These are phyloP conservation scores for Latheticus oryzae DNA, from an alignment of 2,888 invertebrate species.

Conservation along the genomic window DNA sequence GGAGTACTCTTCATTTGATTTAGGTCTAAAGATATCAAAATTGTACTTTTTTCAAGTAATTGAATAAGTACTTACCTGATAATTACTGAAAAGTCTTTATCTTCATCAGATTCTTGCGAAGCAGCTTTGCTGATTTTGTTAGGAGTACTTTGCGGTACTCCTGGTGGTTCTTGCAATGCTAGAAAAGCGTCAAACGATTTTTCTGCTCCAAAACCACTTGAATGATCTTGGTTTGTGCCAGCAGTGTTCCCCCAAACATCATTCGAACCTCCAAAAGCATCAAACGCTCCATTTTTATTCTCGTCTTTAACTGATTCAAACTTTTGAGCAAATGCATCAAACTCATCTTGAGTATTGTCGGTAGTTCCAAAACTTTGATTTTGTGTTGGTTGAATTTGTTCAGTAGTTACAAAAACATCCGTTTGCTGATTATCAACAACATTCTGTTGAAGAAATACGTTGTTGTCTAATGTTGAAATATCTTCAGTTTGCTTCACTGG, in stretches of 20 bases:
- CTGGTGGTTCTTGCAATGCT: constrained; percentile 80
- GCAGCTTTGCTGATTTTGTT: constrained; percentile 71
- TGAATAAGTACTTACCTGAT: constrained; percentile 79
- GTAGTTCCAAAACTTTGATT: too few relatives aligned
- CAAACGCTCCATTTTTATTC: constrained; percentile 66
- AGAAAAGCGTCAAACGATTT: constrained; percentile 86
- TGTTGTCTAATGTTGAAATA: constrained; percentile 47
- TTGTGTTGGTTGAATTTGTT: constrained; percentile 20
- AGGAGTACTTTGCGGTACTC: constrained; percentile 76
- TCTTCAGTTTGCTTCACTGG: constrained; percentile 52
- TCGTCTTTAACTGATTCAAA: constrained; percentile 79
- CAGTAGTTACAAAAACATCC: too few relatives aligned
- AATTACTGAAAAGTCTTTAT: constrained; percentile 83
- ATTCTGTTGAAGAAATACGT: constrained; percentile 43
- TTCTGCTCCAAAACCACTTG: constrained; percentile 74
- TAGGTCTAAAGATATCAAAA: constrained; percentile 69
- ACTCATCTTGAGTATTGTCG: constrained; percentile 73
- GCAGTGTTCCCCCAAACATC: constrained; percentile 62
- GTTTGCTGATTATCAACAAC: too few relatives aligned
- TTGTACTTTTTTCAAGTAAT: too few relatives aligned
- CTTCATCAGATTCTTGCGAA: constrained; percentile 83
- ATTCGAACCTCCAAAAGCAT: constrained; percentile 69
- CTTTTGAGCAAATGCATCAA: constrained; percentile 91
- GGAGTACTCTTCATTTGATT: constrained; percentile 66
- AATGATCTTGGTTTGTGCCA: constrained; percentile 52